Evolutionary conservation across 2,113 vertebrate genomes (phyloP).

Genomic region (Rana temporaria): DNA sequence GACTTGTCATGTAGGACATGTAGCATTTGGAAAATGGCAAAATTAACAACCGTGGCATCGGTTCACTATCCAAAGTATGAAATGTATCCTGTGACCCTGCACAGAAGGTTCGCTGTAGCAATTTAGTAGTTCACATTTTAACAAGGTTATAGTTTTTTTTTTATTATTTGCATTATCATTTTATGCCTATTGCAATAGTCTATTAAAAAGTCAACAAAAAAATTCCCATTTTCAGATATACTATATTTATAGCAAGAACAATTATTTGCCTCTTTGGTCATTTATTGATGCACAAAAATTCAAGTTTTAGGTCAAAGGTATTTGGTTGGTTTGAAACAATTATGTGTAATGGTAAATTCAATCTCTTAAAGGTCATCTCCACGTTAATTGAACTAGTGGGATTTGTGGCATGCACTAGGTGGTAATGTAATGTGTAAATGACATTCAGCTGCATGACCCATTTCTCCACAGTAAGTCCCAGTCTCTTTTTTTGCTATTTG

Average conservation of each 20-base stretch:
- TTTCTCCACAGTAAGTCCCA: too few species aligned
- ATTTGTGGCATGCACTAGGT: too few species aligned
- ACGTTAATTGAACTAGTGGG: too few species aligned
- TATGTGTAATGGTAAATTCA: too few species aligned
- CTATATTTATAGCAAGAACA: background rate
- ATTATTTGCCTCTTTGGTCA: too few species aligned
- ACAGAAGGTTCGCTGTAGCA: background rate
- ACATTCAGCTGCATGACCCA: too few species aligned
- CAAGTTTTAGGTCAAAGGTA: too few species aligned
- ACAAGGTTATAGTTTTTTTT: background rate
- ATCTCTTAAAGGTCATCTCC: too few species aligned
- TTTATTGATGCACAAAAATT: too few species aligned
- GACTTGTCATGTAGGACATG: slow-evolving; percentile 44
- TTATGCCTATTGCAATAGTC: background rate
- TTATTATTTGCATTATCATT: background rate
- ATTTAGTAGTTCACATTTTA: slow-evolving; percentile 18
- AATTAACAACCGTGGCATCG: slow-evolving; percentile 32
- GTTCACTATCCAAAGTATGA: slow-evolving; percentile 13
- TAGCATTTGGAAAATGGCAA: slow-evolving; percentile 40
- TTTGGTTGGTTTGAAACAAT: too few species aligned
- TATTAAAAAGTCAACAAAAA: background rate
- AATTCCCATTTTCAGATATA: background rate
- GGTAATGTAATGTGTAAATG: too few species aligned
- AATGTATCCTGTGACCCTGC: slow-evolving; percentile 9
- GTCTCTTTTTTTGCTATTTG: too few species aligned